Evolutionary conservation across 2,113 vertebrate genomes (phyloP).

Genomic region (Scatophagus argus): DNA sequence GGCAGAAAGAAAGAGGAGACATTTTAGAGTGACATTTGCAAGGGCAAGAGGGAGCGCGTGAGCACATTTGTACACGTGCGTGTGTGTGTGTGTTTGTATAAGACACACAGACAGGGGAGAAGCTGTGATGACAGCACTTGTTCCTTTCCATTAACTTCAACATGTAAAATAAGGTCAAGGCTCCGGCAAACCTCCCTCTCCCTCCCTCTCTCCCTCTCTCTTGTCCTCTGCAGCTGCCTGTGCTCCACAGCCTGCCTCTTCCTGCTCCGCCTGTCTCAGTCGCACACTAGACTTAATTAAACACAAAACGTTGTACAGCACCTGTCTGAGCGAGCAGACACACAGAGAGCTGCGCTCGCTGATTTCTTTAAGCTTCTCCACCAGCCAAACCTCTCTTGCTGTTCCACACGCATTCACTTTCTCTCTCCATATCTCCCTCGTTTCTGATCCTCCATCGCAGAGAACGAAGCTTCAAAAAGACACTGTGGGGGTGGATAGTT

Average conservation of each 20-base stretch:
- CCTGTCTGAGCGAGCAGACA: conserved; percentile 54
- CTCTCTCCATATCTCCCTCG: conserved; percentile 7
- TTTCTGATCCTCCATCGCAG: conserved; percentile 51
- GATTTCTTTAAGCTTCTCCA: conserved; percentile 60
- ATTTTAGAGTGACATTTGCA: conserved; percentile 46
- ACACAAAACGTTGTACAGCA: conserved; percentile 57
- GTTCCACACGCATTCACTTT: neutral
- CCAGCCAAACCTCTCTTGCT: conserved; percentile 16
- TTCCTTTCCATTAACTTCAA: conserved; percentile 81
- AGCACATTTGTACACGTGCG: conserved; percentile 33
- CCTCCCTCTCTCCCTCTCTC: conserved; percentile 56
- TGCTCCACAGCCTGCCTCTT: conserved; percentile 45
- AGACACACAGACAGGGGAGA: conserved; percentile 45
- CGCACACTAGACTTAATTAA: conserved; percentile 71
- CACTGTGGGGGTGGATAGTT: conserved; percentile 65
- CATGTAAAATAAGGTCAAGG: conserved; percentile 81
- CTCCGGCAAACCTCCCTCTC: conserved; percentile 57
- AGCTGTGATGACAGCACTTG: conserved; percentile 73
- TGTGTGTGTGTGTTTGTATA: conserved; percentile 39
- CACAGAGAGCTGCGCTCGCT: conserved; percentile 28
- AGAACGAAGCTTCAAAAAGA: conserved; percentile 64
- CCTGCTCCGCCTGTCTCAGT: conserved; percentile 37
- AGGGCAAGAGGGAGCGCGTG: conserved; percentile 30
- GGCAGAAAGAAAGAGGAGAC: conserved; percentile 25
- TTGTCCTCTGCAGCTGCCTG: conserved; percentile 53